Conservation (phyloP, 2,888 invertebrate genomes). For the Rutpela maculata region DNA sequence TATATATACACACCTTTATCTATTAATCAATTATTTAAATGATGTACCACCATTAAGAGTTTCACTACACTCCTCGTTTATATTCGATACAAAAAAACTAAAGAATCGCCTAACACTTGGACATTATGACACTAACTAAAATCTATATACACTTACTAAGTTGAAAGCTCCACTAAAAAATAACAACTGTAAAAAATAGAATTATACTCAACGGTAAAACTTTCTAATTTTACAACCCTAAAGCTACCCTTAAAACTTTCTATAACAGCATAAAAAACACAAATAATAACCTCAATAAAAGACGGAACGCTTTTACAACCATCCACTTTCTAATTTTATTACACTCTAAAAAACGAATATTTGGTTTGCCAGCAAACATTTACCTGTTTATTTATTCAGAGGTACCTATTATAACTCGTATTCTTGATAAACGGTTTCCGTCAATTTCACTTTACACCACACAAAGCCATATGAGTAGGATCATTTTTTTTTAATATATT, state of each 20-base stretch:
- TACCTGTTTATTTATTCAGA: slow-evolving; percentile 27
- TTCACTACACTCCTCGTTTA: background rate
- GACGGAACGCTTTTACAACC: slow-evolving; percentile 35
- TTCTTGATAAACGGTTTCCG: background rate
- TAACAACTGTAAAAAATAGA: slow-evolving; percentile 3
- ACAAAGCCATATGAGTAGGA: background rate
- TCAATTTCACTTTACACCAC: background rate
- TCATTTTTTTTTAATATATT: background rate
- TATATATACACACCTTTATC: background rate
- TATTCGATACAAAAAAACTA: background rate
- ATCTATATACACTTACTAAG: background rate
- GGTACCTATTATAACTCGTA: background rate
- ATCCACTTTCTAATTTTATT: slow-evolving; percentile 46
- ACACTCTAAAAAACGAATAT: slow-evolving; percentile 36
- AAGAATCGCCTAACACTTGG: background rate
- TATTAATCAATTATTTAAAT: background rate
- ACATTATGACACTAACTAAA: background rate
- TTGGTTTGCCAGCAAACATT: background rate
- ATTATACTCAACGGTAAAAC: slow-evolving; percentile 42
- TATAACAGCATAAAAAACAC: slow-evolving; percentile 48
- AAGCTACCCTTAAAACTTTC: slow-evolving; percentile 50
- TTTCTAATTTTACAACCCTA: slow-evolving; percentile 65
- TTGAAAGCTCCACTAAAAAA: background rate
- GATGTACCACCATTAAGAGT: background rate
- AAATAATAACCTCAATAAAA: slow-evolving; percentile 43